phyloP scores from a whole-genome alignment of 1,140 invertebrate species.

The Thrips palmi region DNA sequence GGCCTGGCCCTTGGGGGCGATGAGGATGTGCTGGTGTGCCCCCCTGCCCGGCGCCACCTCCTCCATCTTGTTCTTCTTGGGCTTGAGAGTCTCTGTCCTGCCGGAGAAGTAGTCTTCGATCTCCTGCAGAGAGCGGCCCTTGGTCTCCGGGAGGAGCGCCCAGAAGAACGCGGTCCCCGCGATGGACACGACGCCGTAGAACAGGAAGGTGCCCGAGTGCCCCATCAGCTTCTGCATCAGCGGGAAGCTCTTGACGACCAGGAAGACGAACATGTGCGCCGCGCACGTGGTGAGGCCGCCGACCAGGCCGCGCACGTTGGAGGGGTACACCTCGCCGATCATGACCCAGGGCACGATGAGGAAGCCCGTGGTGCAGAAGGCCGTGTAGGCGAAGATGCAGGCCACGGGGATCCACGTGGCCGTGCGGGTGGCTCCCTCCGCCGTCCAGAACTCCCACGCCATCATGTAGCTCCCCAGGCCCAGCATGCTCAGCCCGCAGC shows the following conservation, averaged over 20 bases:
- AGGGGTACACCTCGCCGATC: slow-evolving; percentile 50
- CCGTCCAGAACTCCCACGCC: slow-evolving; percentile 24
- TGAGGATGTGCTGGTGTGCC: too few species aligned
- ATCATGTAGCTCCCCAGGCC: slow-evolving; percentile 33
- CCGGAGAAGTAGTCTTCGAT: slow-evolving; percentile 51
- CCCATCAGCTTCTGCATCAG: slow-evolving; percentile 28
- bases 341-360: slow-evolving; percentile 52
- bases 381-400: slow-evolving; percentile 39
- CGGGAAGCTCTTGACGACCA: slow-evolving; percentile 47
- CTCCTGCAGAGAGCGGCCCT: slow-evolving; percentile 53
- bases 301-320: slow-evolving; percentile 32
- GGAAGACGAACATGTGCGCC: slow-evolving; percentile 41
- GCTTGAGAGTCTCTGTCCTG: slow-evolving; percentile 22
- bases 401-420: slow-evolving; percentile 41
- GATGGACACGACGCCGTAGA: slow-evolving; percentile 40
- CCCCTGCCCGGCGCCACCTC: too few species aligned
- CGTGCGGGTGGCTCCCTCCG: slow-evolving; percentile 18
- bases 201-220: slow-evolving; percentile 36
- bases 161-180: slow-evolving; percentile 34
- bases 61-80: neutral
- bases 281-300: slow-evolving; percentile 45
- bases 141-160: slow-evolving; percentile 61
- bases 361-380: slow-evolving; percentile 44
- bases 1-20: too few species aligned
- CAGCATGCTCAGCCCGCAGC: slow-evolving; percentile 42